Percentiles rank a stretch among this genome's conserved stretches.
These are phyloP conservation scores for Macrosiphum euphorbiae DNA, from an alignment of 2,888 invertebrate genomes.

Conservation along the genomic window DNA sequence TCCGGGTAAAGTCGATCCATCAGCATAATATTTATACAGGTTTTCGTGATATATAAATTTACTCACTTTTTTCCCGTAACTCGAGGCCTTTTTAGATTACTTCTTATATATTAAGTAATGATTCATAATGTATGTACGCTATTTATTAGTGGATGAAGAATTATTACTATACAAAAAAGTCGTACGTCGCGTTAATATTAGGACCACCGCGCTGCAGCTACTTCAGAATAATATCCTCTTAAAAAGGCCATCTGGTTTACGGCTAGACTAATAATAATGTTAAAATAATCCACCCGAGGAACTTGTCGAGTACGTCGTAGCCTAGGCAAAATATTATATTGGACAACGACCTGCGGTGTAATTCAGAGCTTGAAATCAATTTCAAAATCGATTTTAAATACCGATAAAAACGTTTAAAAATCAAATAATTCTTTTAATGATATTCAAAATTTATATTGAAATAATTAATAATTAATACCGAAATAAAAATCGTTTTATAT, in stretches of 20 bases:
- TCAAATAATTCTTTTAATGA: too few species aligned
- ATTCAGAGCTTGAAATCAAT: too few species aligned
- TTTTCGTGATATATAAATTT: background rate
- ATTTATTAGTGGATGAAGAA: constrained; percentile 21
- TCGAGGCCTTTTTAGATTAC: constrained; percentile 40
- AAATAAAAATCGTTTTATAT: too few species aligned
- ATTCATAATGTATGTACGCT: constrained; percentile 16
- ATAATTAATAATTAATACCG: too few species aligned
- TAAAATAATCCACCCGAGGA: background rate
- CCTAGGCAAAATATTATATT: background rate
- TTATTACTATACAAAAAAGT: constrained; percentile 10
- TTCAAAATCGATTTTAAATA: too few species aligned
- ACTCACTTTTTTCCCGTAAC: background rate
- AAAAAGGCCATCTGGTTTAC: constrained; percentile 16
- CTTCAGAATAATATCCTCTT: background rate
- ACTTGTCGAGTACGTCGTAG: background rate
- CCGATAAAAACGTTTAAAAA: too few species aligned
- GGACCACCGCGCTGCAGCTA: background rate
- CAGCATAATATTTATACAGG: constrained; percentile 1
- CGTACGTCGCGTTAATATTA: background rate
- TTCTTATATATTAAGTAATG: constrained; percentile 14
- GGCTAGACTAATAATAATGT: background rate
- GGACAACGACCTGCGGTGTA: background rate
- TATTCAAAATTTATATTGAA: too few species aligned
- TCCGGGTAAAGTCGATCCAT: constrained; percentile 42